These are phyloP conservation scores for Spodoptera picta DNA, from an alignment of 2,888 invertebrate species.

Conservation along the genomic window DNA sequence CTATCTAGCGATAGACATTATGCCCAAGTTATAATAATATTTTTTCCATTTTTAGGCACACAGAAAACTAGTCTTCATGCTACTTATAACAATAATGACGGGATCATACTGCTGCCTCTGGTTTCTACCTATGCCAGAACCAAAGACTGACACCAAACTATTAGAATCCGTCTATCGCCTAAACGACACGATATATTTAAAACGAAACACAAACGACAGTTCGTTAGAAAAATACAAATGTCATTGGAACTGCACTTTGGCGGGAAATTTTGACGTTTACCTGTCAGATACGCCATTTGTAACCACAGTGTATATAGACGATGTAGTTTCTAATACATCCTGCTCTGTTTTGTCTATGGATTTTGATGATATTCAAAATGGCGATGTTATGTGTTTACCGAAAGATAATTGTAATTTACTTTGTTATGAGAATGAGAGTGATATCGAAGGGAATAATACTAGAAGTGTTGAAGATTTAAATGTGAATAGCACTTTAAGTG, in stretches of 20 bases:
- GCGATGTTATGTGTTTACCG: constrained; percentile 71
- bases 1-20: no score
- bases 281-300: constrained; percentile 73
- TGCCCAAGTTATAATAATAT: neutral
- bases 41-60: constrained; percentile 75
- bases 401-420: constrained; percentile 72
- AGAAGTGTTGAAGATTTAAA: constrained; percentile 36
- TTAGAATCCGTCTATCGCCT: constrained; percentile 73
- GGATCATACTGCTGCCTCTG: constrained; percentile 91
- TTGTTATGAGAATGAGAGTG: constrained; percentile 71
- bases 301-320: constrained; percentile 74
- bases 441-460: constrained; percentile 43
- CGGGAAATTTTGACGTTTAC: constrained; percentile 69
- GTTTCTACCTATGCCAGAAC: constrained; percentile 86
- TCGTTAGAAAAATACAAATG: constrained; percentile 74
- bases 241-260: constrained; percentile 76
- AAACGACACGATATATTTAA: constrained; percentile 77
- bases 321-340: constrained; percentile 65
- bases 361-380: constrained; percentile 64
- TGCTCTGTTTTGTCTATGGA: constrained; percentile 78
- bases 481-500: constrained; percentile 21
- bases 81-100: constrained; percentile 90
- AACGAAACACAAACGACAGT: constrained; percentile 58
- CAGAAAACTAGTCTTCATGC: constrained; percentile 92
- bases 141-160: constrained; percentile 55